phyloP scores from a whole-genome alignment of 2,113 vertebrate species.

The Sakesphorus luctuosus region DNA sequence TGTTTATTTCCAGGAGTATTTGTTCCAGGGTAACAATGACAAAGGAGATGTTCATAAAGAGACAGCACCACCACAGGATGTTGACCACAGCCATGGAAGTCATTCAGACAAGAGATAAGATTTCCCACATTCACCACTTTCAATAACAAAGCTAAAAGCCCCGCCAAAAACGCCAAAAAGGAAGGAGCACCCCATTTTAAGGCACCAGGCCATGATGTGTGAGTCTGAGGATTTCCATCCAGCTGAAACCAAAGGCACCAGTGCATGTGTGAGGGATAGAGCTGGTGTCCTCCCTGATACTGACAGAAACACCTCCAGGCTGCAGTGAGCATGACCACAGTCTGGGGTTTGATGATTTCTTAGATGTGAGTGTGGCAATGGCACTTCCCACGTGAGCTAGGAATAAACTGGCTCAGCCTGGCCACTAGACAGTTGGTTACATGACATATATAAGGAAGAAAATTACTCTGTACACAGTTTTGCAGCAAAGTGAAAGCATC shows the following conservation, averaged over 20 bases:
- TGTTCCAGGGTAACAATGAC: conserved; percentile 50
- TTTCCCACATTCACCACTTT: conserved; percentile 22
- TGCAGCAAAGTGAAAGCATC: not conserved
- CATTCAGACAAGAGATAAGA: conserved; percentile 51
- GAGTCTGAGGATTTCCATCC: not conserved
- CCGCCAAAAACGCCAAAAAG: not conserved
- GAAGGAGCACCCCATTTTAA: not conserved
- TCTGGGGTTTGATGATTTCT: not conserved
- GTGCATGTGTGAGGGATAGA: not conserved
- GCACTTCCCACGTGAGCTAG: not conserved
- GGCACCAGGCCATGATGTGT: not conserved
- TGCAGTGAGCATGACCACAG: not conserved
- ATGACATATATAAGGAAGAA: fast-evolving
- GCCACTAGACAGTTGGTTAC: not conserved
- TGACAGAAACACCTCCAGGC: not conserved
- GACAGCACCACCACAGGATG: conserved; percentile 41
- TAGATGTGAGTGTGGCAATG: not conserved
- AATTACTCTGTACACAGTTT: not conserved
- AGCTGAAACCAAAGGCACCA: not conserved
- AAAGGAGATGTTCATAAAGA: not conserved
- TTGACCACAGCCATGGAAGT: conserved; percentile 35
- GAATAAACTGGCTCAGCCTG: not conserved
- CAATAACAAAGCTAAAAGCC: not conserved
- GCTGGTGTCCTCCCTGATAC: not conserved
- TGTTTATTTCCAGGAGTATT: conserved; percentile 47